Conservation (phyloP, 2,888 invertebrate species). For the Drosophila borealis region DNA sequence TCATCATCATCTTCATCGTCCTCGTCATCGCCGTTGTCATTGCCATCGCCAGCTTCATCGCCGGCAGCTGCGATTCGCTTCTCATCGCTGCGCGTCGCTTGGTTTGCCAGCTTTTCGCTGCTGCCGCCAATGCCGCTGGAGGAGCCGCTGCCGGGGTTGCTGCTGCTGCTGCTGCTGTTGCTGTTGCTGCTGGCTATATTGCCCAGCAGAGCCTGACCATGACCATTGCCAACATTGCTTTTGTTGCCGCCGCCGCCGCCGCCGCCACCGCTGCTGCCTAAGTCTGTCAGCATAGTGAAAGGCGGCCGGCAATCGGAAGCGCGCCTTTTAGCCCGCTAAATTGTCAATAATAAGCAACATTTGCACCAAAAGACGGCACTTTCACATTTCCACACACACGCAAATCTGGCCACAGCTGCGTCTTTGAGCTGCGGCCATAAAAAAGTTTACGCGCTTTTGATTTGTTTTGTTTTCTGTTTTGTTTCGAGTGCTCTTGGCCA, state of each 20-base stretch:
- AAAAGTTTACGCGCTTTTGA: slow-evolving; percentile 25
- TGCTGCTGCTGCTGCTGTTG: slow-evolving; percentile 22
- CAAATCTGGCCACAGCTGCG: slow-evolving; percentile 18
- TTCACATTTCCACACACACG: slow-evolving; percentile 21
- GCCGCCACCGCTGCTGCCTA: slow-evolving; percentile 31
- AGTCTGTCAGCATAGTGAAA: slow-evolving; percentile 71
- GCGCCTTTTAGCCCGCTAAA: slow-evolving; percentile 37
- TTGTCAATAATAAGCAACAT: slow-evolving; percentile 39
- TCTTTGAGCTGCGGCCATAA: slow-evolving; percentile 6
- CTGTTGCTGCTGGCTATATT: slow-evolving; percentile 17
- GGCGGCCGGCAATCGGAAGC: slow-evolving; percentile 49
- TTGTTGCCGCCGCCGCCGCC: slow-evolving; percentile 41
- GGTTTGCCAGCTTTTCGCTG: slow-evolving; percentile 48
- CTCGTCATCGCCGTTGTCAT: slow-evolving; percentile 45
- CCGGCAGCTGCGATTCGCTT: slow-evolving; percentile 21
- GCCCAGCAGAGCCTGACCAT: slow-evolving; percentile 37
- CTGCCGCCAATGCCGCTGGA: slow-evolving; percentile 39
- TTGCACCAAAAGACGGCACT: slow-evolving; percentile 23
- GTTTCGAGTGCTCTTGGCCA: neutral
- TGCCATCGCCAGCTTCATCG: slow-evolving; percentile 42
- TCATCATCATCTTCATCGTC: slow-evolving; percentile 49
- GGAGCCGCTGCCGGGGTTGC: slow-evolving; percentile 29
- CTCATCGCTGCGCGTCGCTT: slow-evolving; percentile 39
- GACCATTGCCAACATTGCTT: slow-evolving; percentile 42
- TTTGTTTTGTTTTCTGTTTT: slow-evolving; percentile 7